Conservation (phyloP, 1,140 invertebrate genomes). For the Drosophila pruinosa region DNA sequence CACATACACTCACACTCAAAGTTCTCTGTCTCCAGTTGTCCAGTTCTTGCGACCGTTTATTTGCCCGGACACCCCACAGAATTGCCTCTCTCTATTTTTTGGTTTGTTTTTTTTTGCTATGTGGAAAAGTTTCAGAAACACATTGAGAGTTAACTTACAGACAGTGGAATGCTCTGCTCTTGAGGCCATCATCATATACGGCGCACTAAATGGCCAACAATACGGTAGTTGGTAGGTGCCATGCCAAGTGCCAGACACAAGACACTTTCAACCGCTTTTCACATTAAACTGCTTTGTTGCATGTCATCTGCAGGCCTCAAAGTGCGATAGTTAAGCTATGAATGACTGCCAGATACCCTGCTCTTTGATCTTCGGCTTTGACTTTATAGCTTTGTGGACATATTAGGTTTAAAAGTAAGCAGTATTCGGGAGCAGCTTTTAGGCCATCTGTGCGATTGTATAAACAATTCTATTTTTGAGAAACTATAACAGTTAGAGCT, state of each 20-base stretch:
- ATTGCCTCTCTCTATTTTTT: constrained; percentile 8
- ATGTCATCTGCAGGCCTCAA: constrained; percentile 47
- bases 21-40: constrained; percentile 18
- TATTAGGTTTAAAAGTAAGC: no score
- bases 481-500: no score
- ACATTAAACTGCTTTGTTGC: constrained; percentile 50
- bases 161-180: constrained; percentile 17
- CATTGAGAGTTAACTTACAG: constrained; percentile 24
- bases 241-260: constrained; percentile 4
- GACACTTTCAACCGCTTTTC: constrained; percentile 14
- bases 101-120: neutral
- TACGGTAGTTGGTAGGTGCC: constrained; percentile 12
- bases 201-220: constrained; percentile 14
- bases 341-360: neutral
- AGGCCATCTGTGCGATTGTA: no score
- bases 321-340: neutral
- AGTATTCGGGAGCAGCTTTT: no score
- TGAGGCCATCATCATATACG: constrained; percentile 35
- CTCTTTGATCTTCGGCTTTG: no score
- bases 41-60: constrained; percentile 56
- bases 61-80: constrained; percentile 53
- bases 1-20: neutral
- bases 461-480: no score
- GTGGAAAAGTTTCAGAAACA: constrained; percentile 12
- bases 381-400: no score